These are phyloP conservation scores for Nemopilema nomurai DNA, from an alignment of 30 jellyfish, hydroid and myxozoan species.

Conservation along the genomic window DNA sequence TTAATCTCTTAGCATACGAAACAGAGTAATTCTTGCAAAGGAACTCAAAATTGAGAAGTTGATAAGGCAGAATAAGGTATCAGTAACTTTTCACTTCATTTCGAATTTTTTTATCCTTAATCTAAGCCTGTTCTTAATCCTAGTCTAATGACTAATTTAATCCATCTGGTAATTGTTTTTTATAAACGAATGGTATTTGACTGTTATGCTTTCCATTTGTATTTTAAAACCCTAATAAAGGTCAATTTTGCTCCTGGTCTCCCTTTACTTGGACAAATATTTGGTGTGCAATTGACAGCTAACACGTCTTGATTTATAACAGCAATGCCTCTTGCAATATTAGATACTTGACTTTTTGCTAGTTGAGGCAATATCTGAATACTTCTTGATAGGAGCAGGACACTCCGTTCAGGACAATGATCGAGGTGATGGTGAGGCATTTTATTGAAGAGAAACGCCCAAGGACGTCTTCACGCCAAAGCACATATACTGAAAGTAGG, in stretches of 20 bases:
- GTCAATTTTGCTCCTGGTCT: not conserved
- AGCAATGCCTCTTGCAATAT: no score
- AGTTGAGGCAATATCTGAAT: no score
- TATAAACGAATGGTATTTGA: no score
- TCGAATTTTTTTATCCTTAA: not conserved
- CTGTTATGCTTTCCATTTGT: not conserved
- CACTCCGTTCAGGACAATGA: constrained; percentile 51
- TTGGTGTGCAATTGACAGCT: no score
- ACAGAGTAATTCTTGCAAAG: constrained; percentile 66
- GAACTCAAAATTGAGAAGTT: constrained; percentile 46
- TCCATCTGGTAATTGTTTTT: no score
- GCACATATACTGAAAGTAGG: not conserved
- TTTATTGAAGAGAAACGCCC: constrained; percentile 12
- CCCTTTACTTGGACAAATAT: not conserved
- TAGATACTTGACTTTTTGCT: no score
- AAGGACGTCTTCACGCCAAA: constrained; percentile 1
- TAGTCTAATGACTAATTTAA: no score
- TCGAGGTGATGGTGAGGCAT: constrained; percentile 52
- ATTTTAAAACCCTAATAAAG: not conserved
- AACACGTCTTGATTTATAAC: no score
- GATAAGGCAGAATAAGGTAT: constrained; percentile 58
- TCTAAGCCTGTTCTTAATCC: no score
- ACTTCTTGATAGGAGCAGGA: constrained; percentile 18
- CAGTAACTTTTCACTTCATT: not conserved
- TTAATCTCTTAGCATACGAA: constrained; percentile 40